A percentile compares a stretch with the other conserved stretches of the same genome.
Evolutionary conservation across 2,113 vertebrate genomes (phyloP).

Genomic region (Corythornis madagascariensis): DNA sequence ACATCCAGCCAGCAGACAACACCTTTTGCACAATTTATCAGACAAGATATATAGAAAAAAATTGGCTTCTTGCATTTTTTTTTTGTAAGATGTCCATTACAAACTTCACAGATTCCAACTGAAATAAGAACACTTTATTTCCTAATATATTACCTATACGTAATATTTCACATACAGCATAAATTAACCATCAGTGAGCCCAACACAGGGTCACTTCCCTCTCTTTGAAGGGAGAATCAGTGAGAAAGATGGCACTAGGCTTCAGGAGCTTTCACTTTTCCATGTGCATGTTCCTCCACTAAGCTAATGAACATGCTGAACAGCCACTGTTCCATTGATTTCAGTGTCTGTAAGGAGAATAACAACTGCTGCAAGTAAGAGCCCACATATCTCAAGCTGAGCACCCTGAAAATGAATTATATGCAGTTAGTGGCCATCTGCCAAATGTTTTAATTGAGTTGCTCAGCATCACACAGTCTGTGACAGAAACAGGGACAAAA

Average conservation of each 20-base stretch:
- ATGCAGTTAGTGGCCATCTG: conserved; percentile 62
- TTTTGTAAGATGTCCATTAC: not conserved
- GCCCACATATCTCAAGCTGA: conserved; percentile 60
- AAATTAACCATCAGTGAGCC: not conserved
- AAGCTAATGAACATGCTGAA: not conserved
- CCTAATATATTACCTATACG: not conserved
- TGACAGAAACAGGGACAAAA: conserved; percentile 65
- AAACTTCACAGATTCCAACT: not conserved
- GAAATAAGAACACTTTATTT: not conserved
- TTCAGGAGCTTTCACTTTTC: conserved; percentile 1
- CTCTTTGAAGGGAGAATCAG: not conserved
- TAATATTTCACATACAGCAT: not conserved
- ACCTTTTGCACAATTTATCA: not conserved
- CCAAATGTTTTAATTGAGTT: conserved; percentile 69
- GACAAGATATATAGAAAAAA: not conserved
- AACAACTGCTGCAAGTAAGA: conserved; percentile 55
- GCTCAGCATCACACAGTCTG: conserved; percentile 41
- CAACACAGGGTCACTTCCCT: not conserved
- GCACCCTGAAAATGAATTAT: conserved; percentile 70
- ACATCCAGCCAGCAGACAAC: not conserved
- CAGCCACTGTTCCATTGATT: conserved; percentile 30
- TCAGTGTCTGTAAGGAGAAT: conserved; percentile 44
- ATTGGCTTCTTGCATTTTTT: not conserved
- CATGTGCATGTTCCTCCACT: not conserved
- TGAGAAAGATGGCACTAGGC: not conserved